These are phyloP conservation scores for Callyntrura guangdongensis DNA, from an alignment of 2,888 invertebrate species.

Conservation along the genomic window DNA sequence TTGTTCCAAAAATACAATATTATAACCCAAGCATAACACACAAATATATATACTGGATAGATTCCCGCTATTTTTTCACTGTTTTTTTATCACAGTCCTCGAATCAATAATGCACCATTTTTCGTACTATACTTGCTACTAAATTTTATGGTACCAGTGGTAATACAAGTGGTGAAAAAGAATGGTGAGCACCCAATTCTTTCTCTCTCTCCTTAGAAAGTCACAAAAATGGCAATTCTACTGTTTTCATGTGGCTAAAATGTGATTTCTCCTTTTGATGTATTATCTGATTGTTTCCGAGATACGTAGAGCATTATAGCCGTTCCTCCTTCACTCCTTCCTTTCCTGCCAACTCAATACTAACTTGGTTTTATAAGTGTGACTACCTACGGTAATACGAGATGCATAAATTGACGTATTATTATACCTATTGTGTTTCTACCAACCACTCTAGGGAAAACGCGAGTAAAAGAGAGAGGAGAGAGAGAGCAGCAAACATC, in stretches of 20 bases:
- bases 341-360: neutral
- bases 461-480: neutral
- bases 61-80: neutral
- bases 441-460: neutral
- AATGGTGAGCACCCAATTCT: neutral
- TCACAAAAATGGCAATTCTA: slow-evolving; percentile 39
- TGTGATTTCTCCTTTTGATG: slow-evolving; percentile 12
- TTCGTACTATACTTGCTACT: neutral
- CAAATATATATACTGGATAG: neutral
- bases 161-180: neutral
- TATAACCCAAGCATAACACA: neutral
- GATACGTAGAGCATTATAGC: neutral
- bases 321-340: neutral
- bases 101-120: slow-evolving; percentile 78
- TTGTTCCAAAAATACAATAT: neutral
- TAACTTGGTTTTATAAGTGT: neutral
- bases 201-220: slow-evolving; percentile 4
- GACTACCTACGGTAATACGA: neutral
- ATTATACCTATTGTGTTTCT: neutral
- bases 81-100: slow-evolving; percentile 24
- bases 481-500: slow-evolving; percentile 9
- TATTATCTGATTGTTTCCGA: slow-evolving; percentile 12
- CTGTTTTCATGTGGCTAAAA: neutral
- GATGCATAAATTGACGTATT: neutral
- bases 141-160: neutral